Conservation (phyloP, 2,797 vertebrate genomes). For the Macropodus opercularis region DNA sequence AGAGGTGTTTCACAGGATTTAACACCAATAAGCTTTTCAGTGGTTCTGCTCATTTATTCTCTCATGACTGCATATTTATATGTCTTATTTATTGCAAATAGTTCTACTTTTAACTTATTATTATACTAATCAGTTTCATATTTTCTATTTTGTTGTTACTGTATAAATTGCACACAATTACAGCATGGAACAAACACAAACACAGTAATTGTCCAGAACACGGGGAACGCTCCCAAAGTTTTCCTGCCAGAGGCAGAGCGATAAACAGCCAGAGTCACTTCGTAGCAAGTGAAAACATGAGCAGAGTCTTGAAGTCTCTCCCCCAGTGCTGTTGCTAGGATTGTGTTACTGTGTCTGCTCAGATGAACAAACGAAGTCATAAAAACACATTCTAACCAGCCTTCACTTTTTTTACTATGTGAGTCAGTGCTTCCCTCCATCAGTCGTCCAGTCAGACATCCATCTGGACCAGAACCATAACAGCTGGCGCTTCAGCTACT, state of each 20-base stretch:
- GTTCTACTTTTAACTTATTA: not conserved
- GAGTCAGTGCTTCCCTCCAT: not conserved
- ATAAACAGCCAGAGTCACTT: not conserved
- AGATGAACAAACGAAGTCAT: no score
- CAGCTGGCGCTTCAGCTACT: constrained; percentile 80
- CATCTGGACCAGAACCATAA: constrained; percentile 81
- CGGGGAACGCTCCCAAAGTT: not conserved
- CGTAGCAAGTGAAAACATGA: constrained; percentile 22
- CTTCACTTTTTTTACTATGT: constrained; percentile 1
- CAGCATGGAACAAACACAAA: constrained; percentile 28
- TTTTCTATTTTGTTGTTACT: constrained; percentile 18
- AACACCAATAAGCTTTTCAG: not conserved
- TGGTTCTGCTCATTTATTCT: not conserved
- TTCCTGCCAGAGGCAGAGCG: constrained; percentile 11
- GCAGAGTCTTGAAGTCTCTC: constrained; percentile 42
- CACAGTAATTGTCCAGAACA: constrained; percentile 10
- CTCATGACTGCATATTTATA: no score
- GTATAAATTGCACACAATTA: constrained; percentile 13
- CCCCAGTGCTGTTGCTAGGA: constrained; percentile 35
- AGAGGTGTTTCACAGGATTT: not conserved
- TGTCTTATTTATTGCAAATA: constrained; percentile 6
- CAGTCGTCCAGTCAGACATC: constrained; percentile 63
- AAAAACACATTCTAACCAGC: not conserved
- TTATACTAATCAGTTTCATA: not conserved
- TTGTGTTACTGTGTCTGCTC: constrained; percentile 24